Conservation (phyloP, 2,888 invertebrate genomes). For the Anoncus sp. region DNA sequence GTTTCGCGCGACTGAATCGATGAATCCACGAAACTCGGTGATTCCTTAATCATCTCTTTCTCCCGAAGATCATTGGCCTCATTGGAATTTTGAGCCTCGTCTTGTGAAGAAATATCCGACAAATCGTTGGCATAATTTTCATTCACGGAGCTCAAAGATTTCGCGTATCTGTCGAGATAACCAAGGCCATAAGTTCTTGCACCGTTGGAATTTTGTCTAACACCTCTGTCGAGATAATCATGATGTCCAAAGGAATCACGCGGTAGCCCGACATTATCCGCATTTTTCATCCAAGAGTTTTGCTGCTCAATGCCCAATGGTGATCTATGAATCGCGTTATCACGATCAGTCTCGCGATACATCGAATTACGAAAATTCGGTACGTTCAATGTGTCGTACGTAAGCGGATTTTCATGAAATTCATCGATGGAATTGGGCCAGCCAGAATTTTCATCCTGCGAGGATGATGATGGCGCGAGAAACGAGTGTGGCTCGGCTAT, state of each 20-base stretch:
- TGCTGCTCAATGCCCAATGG: neutral
- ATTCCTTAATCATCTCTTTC: neutral
- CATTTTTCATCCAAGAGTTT: constrained; percentile 20
- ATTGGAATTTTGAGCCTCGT: constrained; percentile 6
- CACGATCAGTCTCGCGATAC: constrained; percentile 5
- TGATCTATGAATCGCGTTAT: constrained; percentile 3
- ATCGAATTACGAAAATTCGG: neutral
- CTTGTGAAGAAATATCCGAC: constrained; percentile 13
- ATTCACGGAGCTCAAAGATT: constrained; percentile 53
- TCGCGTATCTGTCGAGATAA: constrained; percentile 65
- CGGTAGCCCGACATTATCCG: neutral
- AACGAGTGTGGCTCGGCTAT: neutral
- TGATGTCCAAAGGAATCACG: no score
- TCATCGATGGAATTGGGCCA: neutral
- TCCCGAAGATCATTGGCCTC: neutral
- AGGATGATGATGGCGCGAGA: neutral
- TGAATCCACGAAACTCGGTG: constrained; percentile 15
- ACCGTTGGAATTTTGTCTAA: constrained; percentile 43
- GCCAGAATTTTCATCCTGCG: constrained; percentile 14
- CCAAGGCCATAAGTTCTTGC: constrained; percentile 41
- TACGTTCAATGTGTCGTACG: constrained; percentile 23
- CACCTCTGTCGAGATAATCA: constrained; percentile 36
- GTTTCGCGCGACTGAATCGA: constrained; percentile 22
- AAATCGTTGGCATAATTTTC: constrained; percentile 31
- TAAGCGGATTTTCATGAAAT: neutral